Conservation (phyloP, 1,140 invertebrate species). For the Heliconius nattereri region DNA sequence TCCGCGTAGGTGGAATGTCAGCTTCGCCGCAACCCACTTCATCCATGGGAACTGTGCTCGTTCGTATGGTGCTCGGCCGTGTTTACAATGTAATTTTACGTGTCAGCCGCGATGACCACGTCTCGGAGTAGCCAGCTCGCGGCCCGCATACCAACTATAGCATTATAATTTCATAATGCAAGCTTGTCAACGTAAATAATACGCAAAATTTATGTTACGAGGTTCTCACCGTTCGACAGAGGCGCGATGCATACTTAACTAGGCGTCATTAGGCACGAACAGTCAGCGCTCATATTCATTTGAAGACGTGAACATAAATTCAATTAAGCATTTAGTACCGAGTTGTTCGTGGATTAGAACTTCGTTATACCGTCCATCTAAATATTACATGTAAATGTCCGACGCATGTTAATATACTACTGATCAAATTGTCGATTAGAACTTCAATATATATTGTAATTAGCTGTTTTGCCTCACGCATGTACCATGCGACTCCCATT, state of each 20-base stretch:
- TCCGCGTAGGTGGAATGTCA: slow-evolving; percentile 39
- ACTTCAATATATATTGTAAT: slow-evolving; percentile 47
- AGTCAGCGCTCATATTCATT: slow-evolving; percentile 74
- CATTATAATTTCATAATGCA: slow-evolving; percentile 80
- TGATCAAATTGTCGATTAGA: slow-evolving; percentile 45
- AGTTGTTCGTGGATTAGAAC: slow-evolving; percentile 38
- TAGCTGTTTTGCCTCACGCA: slow-evolving; percentile 42
- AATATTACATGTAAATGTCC: slow-evolving; percentile 44
- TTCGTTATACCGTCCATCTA: slow-evolving; percentile 45
- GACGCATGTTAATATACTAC: slow-evolving; percentile 47
- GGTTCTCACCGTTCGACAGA: slow-evolving; percentile 75
- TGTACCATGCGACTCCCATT: slow-evolving; percentile 39
- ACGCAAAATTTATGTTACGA: slow-evolving; percentile 81
- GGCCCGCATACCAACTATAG: slow-evolving; percentile 66
- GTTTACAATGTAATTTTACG: slow-evolving; percentile 61
- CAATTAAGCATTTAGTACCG: slow-evolving; percentile 70
- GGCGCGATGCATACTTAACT: slow-evolving; percentile 72
- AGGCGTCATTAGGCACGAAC: slow-evolving; percentile 66
- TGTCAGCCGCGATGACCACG: slow-evolving; percentile 59
- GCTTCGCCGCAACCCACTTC: slow-evolving; percentile 41
- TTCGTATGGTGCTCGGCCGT: slow-evolving; percentile 44
- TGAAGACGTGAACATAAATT: slow-evolving; percentile 77
- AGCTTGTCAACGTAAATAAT: slow-evolving; percentile 78
- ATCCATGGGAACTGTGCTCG: slow-evolving; percentile 49
- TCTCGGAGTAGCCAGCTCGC: slow-evolving; percentile 48